Evolutionary conservation across 2,113 vertebrate genomes (phyloP).

Genomic region (Felis catus): F.catus_Fca126_mat1.0 CM031418.1:68791001-68791500

Average conservation of each 20-base stretch:
- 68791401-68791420: not conserved
- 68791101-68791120: slow-evolving; percentile 30
- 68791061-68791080: not conserved
- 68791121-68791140: not conserved
- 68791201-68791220: not conserved
- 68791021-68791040: not conserved
- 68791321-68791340: slow-evolving; percentile 2
- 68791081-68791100: not conserved
- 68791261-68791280: slow-evolving; percentile 26
- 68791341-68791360: slow-evolving; percentile 13
- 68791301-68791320: not conserved
- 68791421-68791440: not conserved
- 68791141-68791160: not conserved
- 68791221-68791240: not conserved
- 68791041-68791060: not conserved
- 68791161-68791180: not conserved
- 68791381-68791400: not conserved
- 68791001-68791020: not conserved
- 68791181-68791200: not conserved
- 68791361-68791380: not conserved
- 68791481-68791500: not conserved
- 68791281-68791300: not conserved
- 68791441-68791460: not conserved
- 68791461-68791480: not conserved
- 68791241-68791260: not conserved